A percentile compares a stretch with the other conserved stretches of the same genome.
phyloP scores from a whole-genome alignment of 2,797 vertebrate genomes.

The Sebastes diaconus region DNA sequence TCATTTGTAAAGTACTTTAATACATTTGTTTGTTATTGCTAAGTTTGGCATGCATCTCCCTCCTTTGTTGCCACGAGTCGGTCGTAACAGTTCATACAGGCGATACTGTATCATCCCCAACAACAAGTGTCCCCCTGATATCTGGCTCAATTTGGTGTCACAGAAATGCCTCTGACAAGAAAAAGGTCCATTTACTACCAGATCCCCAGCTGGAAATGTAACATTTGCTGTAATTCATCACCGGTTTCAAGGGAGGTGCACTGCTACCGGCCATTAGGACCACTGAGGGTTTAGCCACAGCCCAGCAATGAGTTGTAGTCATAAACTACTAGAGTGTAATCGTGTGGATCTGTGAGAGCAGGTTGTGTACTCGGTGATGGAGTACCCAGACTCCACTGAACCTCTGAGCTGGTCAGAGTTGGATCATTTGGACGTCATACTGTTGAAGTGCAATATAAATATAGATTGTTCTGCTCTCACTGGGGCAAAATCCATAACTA shows the following conservation, averaged over 20 bases:
- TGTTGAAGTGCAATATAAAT: constrained; percentile 78
- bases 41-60: not conserved
- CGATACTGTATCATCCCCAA: constrained; percentile 41
- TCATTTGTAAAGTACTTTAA: not conserved
- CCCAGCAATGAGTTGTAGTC: constrained; percentile 58
- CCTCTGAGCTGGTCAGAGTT: constrained; percentile 53
- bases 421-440: constrained; percentile 72
- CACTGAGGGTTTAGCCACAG: constrained; percentile 68
- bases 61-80: not conserved
- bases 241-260: constrained; percentile 70
- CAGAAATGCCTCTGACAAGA: constrained; percentile 51
- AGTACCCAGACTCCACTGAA: constrained; percentile 67
- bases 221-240: constrained; percentile 78
- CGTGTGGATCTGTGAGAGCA: constrained; percentile 69
- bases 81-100: constrained; percentile 2
- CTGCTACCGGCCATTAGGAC: constrained; percentile 70
- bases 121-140: constrained; percentile 43
- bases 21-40: not conserved
- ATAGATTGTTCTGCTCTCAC: constrained; percentile 74
- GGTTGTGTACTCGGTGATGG: constrained; percentile 70
- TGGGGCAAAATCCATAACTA: constrained; percentile 74
- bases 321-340: constrained; percentile 71
- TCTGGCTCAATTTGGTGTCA: constrained; percentile 50
- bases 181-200: constrained; percentile 63
- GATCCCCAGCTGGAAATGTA: constrained; percentile 68